Percentiles rank a stretch among this genome's conserved stretches.
Conservation (phyloP, 2,888 invertebrate species). For the Acrocyrtus sp. region DNA sequence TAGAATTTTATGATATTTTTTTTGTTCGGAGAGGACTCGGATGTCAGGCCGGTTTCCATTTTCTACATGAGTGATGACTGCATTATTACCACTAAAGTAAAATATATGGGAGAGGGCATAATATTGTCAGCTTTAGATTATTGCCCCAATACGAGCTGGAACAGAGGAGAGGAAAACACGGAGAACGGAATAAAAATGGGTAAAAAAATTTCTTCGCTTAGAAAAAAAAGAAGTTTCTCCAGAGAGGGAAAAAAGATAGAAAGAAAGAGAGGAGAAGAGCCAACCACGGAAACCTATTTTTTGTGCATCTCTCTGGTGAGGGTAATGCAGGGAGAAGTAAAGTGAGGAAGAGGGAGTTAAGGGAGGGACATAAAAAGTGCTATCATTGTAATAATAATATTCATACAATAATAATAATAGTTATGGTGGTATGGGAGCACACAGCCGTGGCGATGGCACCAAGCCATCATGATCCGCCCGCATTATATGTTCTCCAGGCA, state of each 20-base stretch:
- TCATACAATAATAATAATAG: slow-evolving; percentile 11
- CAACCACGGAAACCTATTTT: background rate
- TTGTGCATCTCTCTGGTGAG: too few relatives aligned
- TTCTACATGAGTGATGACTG: slow-evolving; percentile 48
- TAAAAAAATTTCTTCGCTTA: too few relatives aligned
- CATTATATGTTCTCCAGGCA: background rate
- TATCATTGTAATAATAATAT: slow-evolving; percentile 1
- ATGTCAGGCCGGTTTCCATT: slow-evolving; percentile 40
- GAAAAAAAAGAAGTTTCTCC: background rate
- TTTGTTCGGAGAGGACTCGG: background rate
- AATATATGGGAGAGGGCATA: slow-evolving; percentile 37
- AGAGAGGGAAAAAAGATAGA: too few relatives aligned
- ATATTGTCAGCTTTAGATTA: slow-evolving; percentile 49
- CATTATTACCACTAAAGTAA: slow-evolving; percentile 43
- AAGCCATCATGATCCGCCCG: slow-evolving; percentile 7
- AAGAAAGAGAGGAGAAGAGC: too few relatives aligned
- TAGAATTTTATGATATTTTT: too few relatives aligned
- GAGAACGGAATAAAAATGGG: background rate
- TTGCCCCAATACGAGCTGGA: slow-evolving; percentile 35
- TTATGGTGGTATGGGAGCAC: background rate
- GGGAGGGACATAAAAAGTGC: background rate
- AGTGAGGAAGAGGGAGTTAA: slow-evolving; percentile 7
- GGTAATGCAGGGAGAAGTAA: too few relatives aligned
- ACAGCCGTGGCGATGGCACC: slow-evolving; percentile 7
- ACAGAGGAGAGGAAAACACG: background rate